phyloP scores from a whole-genome alignment of 2,888 invertebrate genomes.

The Horisme vitalbata region DNA sequence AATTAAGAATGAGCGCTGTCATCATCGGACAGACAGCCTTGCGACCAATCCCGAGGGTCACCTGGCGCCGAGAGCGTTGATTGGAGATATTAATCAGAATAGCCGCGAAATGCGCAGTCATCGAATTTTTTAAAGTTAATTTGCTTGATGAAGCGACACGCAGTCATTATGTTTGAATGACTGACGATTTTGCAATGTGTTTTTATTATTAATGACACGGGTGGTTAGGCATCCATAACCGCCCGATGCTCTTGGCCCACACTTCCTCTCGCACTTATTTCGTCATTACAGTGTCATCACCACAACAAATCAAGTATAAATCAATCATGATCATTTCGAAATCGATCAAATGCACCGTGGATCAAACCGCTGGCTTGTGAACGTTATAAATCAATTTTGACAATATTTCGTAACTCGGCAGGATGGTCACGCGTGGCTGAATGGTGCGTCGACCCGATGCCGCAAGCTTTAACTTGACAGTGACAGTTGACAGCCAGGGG shows the following conservation, averaged over 20 bases:
- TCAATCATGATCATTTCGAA: constrained; percentile 24
- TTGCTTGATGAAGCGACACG: constrained; percentile 30
- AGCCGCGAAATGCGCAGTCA: constrained; percentile 24
- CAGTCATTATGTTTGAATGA: constrained; percentile 26
- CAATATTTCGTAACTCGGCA: constrained; percentile 26
- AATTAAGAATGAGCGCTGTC: constrained; percentile 21
- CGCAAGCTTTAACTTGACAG: constrained; percentile 34
- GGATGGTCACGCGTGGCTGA: constrained; percentile 30
- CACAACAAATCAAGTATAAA: constrained; percentile 18
- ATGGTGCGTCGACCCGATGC: constrained; percentile 26
- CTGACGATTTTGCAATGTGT: constrained; percentile 16
- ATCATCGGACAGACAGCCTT: constrained; percentile 33
- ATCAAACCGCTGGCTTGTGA: constrained; percentile 14
- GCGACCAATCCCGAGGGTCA: constrained; percentile 29
- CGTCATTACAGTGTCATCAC: constrained; percentile 21
- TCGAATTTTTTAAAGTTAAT: constrained; percentile 29
- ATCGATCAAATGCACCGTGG: constrained; percentile 15
- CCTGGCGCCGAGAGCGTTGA: constrained; percentile 31
- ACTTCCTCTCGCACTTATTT: constrained; percentile 19
- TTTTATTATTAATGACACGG: constrained; percentile 20
- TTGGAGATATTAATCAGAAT: constrained; percentile 33
- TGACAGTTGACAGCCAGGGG: constrained; percentile 31
- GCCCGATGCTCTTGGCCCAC: constrained; percentile 17
- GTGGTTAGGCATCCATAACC: constrained; percentile 2
- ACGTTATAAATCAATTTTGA: constrained; percentile 28